Conservation (phyloP, 2,113 vertebrate species). For the Antennarius striatus region DNA sequence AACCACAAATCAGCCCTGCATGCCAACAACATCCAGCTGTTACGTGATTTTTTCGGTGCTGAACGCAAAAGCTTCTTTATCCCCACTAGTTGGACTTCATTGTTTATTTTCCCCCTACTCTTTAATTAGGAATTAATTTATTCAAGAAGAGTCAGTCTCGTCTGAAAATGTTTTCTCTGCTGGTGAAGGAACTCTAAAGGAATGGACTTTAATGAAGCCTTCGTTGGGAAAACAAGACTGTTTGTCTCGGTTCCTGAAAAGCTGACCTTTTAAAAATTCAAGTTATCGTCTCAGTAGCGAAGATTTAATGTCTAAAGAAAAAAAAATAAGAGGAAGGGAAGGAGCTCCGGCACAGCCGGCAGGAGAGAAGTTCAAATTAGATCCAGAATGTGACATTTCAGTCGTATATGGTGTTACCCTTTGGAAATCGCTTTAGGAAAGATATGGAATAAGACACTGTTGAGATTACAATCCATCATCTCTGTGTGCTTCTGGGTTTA, state of each 20-base stretch:
- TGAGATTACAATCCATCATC: no score
- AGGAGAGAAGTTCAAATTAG: neutral
- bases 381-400: neutral
- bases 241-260: constrained; percentile 22
- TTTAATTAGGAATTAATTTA: no score
- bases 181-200: neutral
- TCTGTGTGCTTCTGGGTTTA: neutral
- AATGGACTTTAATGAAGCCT: constrained; percentile 10
- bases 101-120: no score
- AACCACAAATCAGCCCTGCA: neutral
- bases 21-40: neutral
- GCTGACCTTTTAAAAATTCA: constrained; percentile 54
- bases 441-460: neutral
- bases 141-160: no score
- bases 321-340: neutral
- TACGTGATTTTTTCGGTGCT: no score
- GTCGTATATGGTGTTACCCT: neutral
- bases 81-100: no score
- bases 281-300: neutral
- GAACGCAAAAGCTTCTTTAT: neutral
- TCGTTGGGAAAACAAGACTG: constrained; percentile 6
- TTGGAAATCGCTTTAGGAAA: neutral
- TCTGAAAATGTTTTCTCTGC: neutral
- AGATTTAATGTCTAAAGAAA: constrained; percentile 1
- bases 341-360: neutral